These are phyloP conservation scores for Asobara japonica DNA, from an alignment of 1,140 invertebrate genomes.

Conservation along the genomic window DNA sequence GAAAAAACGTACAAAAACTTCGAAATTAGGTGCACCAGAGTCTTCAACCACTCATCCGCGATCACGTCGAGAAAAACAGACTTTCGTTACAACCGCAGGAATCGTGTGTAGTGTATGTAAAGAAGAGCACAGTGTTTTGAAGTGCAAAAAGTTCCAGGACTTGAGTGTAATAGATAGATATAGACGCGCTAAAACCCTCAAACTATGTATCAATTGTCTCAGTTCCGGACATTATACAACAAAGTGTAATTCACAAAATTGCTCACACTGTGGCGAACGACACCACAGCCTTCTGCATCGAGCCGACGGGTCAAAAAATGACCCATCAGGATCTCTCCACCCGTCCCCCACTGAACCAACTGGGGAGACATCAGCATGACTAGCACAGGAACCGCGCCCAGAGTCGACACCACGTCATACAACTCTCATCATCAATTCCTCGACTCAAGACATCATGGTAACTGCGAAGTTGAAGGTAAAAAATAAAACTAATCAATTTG, in stretches of 20 bases:
- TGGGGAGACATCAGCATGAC: neutral
- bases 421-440: neutral
- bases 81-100: neutral
- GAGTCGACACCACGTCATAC: neutral
- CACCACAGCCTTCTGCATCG: slow-evolving; percentile 37
- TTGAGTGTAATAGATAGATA: slow-evolving; percentile 24
- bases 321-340: neutral
- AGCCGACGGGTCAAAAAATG: too few species aligned
- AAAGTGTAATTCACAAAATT: slow-evolving; percentile 26
- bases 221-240: slow-evolving; percentile 23
- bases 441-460: neutral
- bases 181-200: slow-evolving; percentile 16
- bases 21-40: neutral
- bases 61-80: neutral
- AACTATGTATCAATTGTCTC: slow-evolving; percentile 41
- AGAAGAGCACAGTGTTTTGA: slow-evolving; percentile 22
- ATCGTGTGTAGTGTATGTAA: neutral
- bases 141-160: slow-evolving; percentile 16
- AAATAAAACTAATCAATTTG: neutral
- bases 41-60: neutral
- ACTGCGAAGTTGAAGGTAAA: neutral
- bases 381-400: neutral
- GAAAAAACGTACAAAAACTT: slow-evolving; percentile 4
- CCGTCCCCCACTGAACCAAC: neutral
- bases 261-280: slow-evolving; percentile 16